A percentile compares a stretch with the other conserved stretches of the same genome.
Evolutionary conservation across 2,888 invertebrate species (phyloP).

Genomic region (Globia sparganii): DNA sequence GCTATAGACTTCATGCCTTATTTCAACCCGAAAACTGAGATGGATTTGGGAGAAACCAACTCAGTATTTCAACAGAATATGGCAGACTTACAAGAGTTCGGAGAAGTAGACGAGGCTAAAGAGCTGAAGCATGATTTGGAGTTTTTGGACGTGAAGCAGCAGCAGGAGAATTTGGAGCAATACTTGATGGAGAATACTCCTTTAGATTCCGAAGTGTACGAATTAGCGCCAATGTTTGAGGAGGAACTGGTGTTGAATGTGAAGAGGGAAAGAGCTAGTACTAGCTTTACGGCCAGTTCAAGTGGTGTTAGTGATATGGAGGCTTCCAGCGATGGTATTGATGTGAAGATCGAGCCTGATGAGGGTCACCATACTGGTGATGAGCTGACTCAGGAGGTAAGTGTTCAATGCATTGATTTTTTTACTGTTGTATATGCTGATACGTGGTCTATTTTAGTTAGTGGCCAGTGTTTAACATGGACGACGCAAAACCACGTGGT

Average conservation of each 20-base stretch:
- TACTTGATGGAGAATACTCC: conserved; percentile 87
- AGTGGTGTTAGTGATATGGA: conserved; percentile 89
- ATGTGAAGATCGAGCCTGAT: conserved; percentile 85
- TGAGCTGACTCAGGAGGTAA: conserved; percentile 89
- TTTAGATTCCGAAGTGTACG: conserved; percentile 82
- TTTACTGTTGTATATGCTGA: not conserved
- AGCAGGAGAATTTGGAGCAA: conserved; percentile 83
- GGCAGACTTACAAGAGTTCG: conserved; percentile 90
- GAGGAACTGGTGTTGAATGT: conserved; percentile 83
- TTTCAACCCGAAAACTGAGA: conserved; percentile 80
- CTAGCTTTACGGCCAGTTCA: conserved; percentile 88
- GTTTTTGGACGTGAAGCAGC: conserved; percentile 83
- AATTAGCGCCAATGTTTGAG: conserved; percentile 85
- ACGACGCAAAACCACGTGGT: not conserved
- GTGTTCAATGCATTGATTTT: conserved; percentile 53
- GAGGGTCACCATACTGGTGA: conserved; percentile 88
- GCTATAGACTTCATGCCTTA: conserved; percentile 87
- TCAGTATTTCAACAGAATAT: conserved; percentile 91
- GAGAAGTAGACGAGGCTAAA: conserved; percentile 82
- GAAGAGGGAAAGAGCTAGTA: conserved; percentile 88
- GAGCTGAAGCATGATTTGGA: conserved; percentile 84
- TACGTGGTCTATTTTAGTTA: not conserved
- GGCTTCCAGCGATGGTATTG: conserved; percentile 77
- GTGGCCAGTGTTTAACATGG: not conserved
- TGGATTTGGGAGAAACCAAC: conserved; percentile 80